These are phyloP conservation scores for Miichthys miiuy DNA, from an alignment of 2,797 vertebrate species.

Conservation along the genomic window DNA sequence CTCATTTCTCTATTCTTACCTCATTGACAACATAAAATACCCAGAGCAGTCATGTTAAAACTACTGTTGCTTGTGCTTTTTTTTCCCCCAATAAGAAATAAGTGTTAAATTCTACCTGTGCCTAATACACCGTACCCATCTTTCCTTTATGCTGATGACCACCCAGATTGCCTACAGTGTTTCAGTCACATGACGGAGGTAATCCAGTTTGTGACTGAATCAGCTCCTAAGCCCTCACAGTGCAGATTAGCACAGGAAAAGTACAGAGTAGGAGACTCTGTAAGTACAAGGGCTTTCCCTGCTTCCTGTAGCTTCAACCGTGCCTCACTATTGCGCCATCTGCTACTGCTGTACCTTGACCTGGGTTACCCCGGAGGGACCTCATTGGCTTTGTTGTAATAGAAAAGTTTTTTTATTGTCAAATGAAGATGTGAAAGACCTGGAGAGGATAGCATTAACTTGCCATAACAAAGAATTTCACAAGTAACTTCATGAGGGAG, in stretches of 20 bases:
- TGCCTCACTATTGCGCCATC: constrained; percentile 58
- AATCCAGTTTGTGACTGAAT: constrained; percentile 84
- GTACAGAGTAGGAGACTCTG: constrained; percentile 71
- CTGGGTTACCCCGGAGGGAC: constrained; percentile 32
- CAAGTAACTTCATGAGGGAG: not conserved
- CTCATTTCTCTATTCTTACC: not conserved
- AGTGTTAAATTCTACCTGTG: constrained; percentile 12
- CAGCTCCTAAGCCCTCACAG: constrained; percentile 77
- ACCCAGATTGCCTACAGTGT: constrained; percentile 69
- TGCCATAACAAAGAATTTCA: not conserved
- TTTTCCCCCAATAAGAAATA: constrained; percentile 10
- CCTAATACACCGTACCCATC: constrained; percentile 12
- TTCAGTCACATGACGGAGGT: constrained; percentile 78
- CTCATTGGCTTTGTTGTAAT: not conserved
- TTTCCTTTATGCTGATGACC: constrained; percentile 58
- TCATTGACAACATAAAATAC: not conserved
- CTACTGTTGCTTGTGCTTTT: not conserved
- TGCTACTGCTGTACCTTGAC: constrained; percentile 56
- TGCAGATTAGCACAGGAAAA: constrained; percentile 81
- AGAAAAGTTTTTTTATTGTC: not conserved
- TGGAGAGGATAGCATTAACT: not conserved
- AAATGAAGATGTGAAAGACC: not conserved
- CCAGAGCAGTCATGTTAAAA: constrained; percentile 6
- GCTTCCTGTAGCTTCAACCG: constrained; percentile 51
- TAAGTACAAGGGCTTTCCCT: constrained; percentile 73